Percentiles rank a stretch among this genome's conserved stretches.
Conservation (phyloP, 2,113 vertebrate species). For the Cyprinodon variegatus region DNA sequence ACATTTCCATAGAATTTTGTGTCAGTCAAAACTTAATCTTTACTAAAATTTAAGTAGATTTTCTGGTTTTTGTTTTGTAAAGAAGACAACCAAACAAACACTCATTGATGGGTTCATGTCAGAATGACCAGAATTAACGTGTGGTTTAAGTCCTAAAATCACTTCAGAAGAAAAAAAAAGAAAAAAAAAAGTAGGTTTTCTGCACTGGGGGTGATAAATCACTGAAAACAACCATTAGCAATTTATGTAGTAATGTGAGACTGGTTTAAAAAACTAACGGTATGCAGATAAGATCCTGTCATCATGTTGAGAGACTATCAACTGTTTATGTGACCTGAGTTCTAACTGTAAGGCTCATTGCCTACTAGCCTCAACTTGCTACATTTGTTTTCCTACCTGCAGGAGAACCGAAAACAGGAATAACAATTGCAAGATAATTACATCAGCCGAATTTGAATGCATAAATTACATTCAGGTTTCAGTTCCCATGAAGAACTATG, state of each 20-base stretch:
- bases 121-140: background rate
- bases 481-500: background rate
- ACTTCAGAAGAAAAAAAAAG: background rate
- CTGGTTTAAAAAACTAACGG: background rate
- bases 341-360: conserved; percentile 1
- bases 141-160: background rate
- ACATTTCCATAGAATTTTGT: background rate
- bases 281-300: background rate
- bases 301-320: background rate
- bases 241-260: background rate
- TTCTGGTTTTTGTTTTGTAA: background rate
- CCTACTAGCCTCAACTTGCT: background rate
- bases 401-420: background rate
- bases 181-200: background rate
- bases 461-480: background rate
- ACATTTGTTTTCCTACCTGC: background rate
- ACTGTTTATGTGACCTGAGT: conserved; percentile 4
- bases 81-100: background rate
- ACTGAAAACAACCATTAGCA: too few species aligned
- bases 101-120: background rate
- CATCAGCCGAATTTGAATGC: background rate
- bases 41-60: background rate
- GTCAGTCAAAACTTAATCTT: background rate
- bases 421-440: background rate
- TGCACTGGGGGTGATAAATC: background rate